phyloP scores from a whole-genome alignment of 2,888 invertebrate species.

The Cephus pygmeus region DNA sequence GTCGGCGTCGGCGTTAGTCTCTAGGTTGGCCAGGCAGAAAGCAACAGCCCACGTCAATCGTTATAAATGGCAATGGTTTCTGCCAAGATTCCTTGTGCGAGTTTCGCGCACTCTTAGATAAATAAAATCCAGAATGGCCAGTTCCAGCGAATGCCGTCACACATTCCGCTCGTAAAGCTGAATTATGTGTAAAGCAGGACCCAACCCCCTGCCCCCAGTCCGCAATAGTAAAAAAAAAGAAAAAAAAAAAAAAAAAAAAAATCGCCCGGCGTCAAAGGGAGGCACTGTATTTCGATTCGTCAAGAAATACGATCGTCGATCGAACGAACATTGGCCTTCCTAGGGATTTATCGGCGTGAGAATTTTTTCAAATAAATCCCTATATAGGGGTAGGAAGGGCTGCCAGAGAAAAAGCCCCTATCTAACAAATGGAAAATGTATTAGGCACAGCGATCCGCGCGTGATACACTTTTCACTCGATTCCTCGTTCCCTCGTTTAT shows the following conservation, averaged over 20 bases:
- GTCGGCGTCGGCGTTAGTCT: neutral
- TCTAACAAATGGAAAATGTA: neutral
- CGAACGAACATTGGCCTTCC: constrained; percentile 13
- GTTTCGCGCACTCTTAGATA: constrained; percentile 31
- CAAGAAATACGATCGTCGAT: constrained; percentile 29
- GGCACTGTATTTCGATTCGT: constrained; percentile 16
- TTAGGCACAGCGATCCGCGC: neutral
- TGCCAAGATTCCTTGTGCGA: constrained; percentile 30
- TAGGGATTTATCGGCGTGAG: neutral
- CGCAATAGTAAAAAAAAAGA: constrained; percentile 11
- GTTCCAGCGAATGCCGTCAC: neutral
- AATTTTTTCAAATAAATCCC: neutral
- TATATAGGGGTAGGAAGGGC: neutral
- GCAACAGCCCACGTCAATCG: constrained; percentile 27
- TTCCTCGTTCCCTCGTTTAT: neutral
- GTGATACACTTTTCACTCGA: neutral
- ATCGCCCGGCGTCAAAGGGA: constrained; percentile 5
- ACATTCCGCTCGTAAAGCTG: constrained; percentile 40
- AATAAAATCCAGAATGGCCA: constrained; percentile 35
- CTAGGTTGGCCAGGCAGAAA: constrained; percentile 11
- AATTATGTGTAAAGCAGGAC: constrained; percentile 35
- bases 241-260: neutral
- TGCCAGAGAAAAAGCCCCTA: neutral
- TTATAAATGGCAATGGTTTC: constrained; percentile 47
- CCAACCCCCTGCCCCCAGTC: neutral